Percentiles rank a stretch among this genome's conserved stretches.
Conservation (phyloP, 2,113 vertebrate genomes). For the Macquaria australasica region DNA sequence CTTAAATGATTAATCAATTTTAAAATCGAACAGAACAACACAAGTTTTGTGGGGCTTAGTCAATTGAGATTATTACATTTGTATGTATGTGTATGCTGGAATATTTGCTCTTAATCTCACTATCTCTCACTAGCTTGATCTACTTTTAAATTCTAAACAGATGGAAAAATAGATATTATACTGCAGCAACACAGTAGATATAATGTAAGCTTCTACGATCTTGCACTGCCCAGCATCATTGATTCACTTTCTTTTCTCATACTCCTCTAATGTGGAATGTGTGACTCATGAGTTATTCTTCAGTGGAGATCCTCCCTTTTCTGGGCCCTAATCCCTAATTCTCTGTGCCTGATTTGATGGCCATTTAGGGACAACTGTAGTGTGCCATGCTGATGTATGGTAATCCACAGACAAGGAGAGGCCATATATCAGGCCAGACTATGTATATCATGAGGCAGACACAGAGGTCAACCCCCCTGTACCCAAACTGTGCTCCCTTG, state of each 20-base stretch:
- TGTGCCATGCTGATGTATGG: conserved; percentile 67
- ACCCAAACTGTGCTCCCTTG: conserved; percentile 40
- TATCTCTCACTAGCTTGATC: not conserved
- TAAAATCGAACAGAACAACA: not conserved
- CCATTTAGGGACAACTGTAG: conserved; percentile 76
- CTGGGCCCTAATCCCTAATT: conserved; percentile 67
- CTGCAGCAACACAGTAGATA: not conserved
- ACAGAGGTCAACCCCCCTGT: conserved; percentile 52
- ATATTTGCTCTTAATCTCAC: not conserved
- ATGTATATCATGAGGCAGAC: conserved; percentile 77
- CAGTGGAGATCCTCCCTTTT: conserved; percentile 58
- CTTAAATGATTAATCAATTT: not conserved
- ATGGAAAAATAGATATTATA: conserved; percentile 18
- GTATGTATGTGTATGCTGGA: not conserved
- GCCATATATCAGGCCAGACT: conserved; percentile 71
- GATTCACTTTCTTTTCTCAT: conserved; percentile 39
- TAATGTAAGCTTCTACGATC: conserved; percentile 5
- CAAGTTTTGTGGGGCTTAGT: not conserved
- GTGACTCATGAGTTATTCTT: conserved; percentile 74
- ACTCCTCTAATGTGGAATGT: conserved; percentile 51
- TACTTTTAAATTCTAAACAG: conserved; percentile 22
- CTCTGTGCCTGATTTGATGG: conserved; percentile 66
- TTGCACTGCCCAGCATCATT: not conserved
- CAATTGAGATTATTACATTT: not conserved
- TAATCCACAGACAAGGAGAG: conserved; percentile 73